Evolutionary conservation across 2,888 invertebrate species (phyloP), one percentile per base, ranked within the genome.

Genomic region (Camptogramma bilineatum): DNA sequence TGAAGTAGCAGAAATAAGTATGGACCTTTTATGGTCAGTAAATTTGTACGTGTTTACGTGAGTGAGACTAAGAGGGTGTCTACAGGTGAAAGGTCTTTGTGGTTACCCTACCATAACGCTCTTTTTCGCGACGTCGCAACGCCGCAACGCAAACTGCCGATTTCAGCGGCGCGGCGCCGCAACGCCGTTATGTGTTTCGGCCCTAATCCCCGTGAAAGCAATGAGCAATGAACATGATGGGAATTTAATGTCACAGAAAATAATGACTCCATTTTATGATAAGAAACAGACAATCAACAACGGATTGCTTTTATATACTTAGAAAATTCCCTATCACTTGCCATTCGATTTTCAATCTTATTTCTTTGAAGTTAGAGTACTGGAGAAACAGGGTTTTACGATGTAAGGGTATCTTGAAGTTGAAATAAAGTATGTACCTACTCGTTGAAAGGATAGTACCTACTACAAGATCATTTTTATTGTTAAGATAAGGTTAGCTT

Each of bases 261-360:
- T 69, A 69, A 74, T 74, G 70, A 62, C 70, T 70, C 66, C 67
- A 73, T 74, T 73, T 72, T 73, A 72, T 64, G 69, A 72, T 72
- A 70, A 71, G 70, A 66, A 66, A 70, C 64, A 67, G 64, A 71
- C 69, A 73, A 71, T 71, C 71, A 69, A 63, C 64, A 63, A 63
- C 63, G 69, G 63, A 68, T 69, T 63, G 62, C 55, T 66, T 68
- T 73, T 72, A 69, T 66, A 62, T 60, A 59, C 60, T 64, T 52
- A 44, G 69, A 65, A 65, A 66, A 69, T 60, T 64, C 61, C 44
- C 59, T 53, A 31, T 47, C 0, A 8, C n/a, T n/a, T n/a, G n/a
- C n/a, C 16, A 34, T 10, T 21, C 13, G 7, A 51, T 31, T 51
- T 47, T 47, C 9, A 31, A 48, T 34, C 42, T 24, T 59, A 61